These are phyloP conservation scores for Etheostoma cragini DNA, from an alignment of 2,113 vertebrate genomes.

Conservation along the genomic window DNA sequence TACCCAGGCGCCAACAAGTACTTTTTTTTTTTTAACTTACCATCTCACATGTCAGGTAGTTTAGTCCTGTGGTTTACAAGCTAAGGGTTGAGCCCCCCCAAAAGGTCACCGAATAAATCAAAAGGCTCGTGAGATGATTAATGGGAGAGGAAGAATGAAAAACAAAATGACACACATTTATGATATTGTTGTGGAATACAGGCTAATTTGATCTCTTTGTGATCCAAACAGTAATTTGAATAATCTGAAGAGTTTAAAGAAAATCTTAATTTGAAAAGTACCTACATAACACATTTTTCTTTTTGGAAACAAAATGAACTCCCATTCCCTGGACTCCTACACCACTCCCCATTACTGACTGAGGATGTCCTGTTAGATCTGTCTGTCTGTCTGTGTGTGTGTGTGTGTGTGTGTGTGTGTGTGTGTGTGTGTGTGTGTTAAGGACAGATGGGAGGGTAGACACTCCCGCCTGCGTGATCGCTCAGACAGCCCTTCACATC, in stretches of 20 bases:
- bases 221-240: too few species aligned
- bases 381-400: too few species aligned
- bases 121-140: neutral
- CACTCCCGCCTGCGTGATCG: constrained; percentile 10
- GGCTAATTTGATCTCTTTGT: too few species aligned
- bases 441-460: constrained; percentile 52
- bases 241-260: too few species aligned
- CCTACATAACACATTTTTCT: neutral
- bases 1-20: too few species aligned
- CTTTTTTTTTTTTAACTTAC: too few species aligned
- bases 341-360: neutral
- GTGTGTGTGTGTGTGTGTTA: constrained; percentile 29
- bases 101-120: neutral
- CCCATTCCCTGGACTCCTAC: neutral
- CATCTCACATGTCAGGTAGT: neutral
- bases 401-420: constrained; percentile 6
- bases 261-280: too few species aligned
- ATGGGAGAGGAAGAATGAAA: neutral
- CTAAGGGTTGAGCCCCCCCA: neutral
- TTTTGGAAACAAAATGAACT: neutral
- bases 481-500: constrained; percentile 36
- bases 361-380: constrained; percentile 67
- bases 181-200: neutral
- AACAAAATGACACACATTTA: neutral
- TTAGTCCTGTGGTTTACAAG: neutral